A percentile compares a stretch with the other conserved stretches of the same genome.
Conservation (phyloP, 2,113 vertebrate genomes). For the Periophthalmus modestus region DNA sequence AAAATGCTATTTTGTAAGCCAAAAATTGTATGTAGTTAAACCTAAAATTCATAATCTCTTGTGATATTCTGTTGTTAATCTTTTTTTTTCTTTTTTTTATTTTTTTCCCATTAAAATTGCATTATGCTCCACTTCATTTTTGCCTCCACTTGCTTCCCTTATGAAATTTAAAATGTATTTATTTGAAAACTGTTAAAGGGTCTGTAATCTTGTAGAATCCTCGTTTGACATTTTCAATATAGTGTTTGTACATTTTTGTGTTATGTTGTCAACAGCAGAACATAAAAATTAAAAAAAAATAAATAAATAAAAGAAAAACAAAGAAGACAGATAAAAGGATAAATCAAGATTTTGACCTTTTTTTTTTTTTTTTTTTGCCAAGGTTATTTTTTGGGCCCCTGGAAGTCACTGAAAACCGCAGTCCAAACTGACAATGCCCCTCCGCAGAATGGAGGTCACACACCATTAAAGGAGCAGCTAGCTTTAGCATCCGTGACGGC, state of each 20-base stretch:
- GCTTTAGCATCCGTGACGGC: constrained; percentile 53
- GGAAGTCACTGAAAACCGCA: constrained; percentile 78
- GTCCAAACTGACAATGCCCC: constrained; percentile 80
- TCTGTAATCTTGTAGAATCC: constrained; percentile 14
- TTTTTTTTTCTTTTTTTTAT: no score
- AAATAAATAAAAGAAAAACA: constrained; percentile 23
- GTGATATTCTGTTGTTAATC: no score
- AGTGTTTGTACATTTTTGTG: background rate
- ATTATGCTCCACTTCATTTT: no score
- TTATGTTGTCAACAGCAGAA: constrained; percentile 3
- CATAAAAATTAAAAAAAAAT: constrained; percentile 21
- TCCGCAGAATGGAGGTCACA: constrained; percentile 53
- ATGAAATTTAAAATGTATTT: no score
- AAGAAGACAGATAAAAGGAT: constrained; percentile 34
- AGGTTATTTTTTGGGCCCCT: constrained; percentile 65
- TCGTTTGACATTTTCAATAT: background rate
- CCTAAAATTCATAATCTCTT: no score
- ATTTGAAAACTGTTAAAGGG: no score
- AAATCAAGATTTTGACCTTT: constrained; percentile 37
- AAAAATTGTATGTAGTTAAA: no score
- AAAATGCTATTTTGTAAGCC: no score
- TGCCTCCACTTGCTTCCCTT: no score
- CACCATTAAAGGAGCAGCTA: constrained; percentile 48
- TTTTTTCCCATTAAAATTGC: no score
- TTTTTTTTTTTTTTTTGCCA: no score